Percentiles rank a stretch among this genome's conserved stretches.
phyloP scores from a whole-genome alignment of 2,888 invertebrate species.

The Agrochola lychnidis region DNA sequence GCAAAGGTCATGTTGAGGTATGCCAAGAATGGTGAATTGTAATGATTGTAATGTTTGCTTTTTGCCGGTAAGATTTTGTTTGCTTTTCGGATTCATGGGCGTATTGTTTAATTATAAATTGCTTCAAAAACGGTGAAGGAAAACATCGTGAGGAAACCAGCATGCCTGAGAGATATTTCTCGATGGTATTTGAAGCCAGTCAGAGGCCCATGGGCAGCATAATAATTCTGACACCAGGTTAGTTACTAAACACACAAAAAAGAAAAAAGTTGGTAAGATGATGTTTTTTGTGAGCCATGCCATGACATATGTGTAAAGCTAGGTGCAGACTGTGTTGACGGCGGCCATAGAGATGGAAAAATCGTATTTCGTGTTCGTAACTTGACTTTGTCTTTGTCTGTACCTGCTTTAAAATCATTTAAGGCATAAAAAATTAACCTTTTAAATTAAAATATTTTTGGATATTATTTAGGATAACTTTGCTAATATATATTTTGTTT shows the following conservation, averaged over 20 bases:
- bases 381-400: background rate
- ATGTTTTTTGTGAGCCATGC: conserved; percentile 19
- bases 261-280: conserved; percentile 1
- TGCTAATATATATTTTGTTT: conserved; percentile 45
- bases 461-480: conserved; percentile 33
- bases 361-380: background rate
- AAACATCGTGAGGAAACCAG: too few relatives aligned
- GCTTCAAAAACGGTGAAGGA: too few relatives aligned
- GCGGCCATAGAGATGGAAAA: background rate
- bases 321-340: background rate
- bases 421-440: conserved; percentile 6
- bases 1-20: background rate
- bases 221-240: too few relatives aligned
- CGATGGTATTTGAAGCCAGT: too few relatives aligned
- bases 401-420: conserved; percentile 1
- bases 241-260: too few relatives aligned
- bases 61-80: conserved; percentile 1
- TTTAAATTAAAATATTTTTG: conserved; percentile 18
- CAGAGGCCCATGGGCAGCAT: too few relatives aligned
- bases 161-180: too few relatives aligned
- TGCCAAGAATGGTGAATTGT: background rate
- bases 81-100: too few relatives aligned
- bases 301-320: conserved; percentile 16
- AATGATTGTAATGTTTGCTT: conserved; percentile 20
- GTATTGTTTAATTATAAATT: too few relatives aligned